These are phyloP conservation scores for Cynaeus angustus DNA, from an alignment of 2,888 invertebrate species.

Conservation along the genomic window DNA sequence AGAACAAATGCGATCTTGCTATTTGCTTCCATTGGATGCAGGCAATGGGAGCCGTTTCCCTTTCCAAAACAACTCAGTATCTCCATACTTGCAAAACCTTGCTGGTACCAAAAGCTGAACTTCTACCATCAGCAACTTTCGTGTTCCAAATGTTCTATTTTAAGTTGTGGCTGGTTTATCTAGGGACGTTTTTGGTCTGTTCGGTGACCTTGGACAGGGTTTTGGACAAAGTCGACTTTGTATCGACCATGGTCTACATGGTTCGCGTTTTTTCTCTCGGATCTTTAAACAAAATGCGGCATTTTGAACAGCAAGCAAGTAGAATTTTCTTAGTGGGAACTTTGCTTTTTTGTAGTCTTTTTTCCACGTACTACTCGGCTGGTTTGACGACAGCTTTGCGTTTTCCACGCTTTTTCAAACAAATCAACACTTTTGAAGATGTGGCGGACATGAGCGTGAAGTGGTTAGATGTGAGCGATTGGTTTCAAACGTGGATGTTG, in stretches of 20 bases:
- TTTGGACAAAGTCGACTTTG: no score
- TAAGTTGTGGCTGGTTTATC: not conserved
- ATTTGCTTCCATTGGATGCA: not conserved
- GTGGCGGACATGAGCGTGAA: conserved; percentile 51
- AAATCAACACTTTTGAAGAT: conserved; percentile 53
- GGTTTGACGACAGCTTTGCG: conserved; percentile 52
- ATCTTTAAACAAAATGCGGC: not conserved
- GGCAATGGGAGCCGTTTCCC: no score
- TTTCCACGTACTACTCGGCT: conserved; percentile 54
- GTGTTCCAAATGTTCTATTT: not conserved
- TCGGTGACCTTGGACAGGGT: not conserved
- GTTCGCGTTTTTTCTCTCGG: conserved; percentile 12
- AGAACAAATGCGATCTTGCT: conserved; percentile 6
- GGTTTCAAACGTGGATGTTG: conserved; percentile 49
- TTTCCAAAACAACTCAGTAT: not conserved
- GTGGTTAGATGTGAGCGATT: conserved; percentile 52
- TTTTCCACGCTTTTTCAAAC: conserved; percentile 53
- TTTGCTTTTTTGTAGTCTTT: conserved; percentile 47
- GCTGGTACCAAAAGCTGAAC: not conserved
- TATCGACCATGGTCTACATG: no score
- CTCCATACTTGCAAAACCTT: not conserved
- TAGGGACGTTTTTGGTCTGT: not conserved
- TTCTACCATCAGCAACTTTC: not conserved
- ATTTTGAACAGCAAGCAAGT: not conserved
- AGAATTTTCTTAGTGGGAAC: not conserved